A percentile compares a stretch with the other conserved stretches of the same genome.
phyloP scores from a whole-genome alignment of 2,888 invertebrate genomes.

The Auanema freiburgensis region DNA sequence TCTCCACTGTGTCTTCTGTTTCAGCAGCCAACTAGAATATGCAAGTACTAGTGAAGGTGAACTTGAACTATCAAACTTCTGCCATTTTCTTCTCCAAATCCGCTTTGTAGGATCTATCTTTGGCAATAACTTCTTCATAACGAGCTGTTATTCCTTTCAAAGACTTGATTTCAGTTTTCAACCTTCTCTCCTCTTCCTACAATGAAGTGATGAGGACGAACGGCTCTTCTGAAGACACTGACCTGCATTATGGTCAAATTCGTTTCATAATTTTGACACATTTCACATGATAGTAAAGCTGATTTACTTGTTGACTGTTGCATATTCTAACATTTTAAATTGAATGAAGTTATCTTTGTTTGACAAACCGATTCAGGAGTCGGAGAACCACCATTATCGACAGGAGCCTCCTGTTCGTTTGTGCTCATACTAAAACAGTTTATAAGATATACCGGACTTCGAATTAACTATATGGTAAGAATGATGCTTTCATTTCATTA shows the following conservation, averaged over 20 bases:
- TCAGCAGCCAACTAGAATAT: slow-evolving; percentile 33
- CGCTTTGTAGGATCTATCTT: slow-evolving; percentile 76
- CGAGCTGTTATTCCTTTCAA: slow-evolving; percentile 70
- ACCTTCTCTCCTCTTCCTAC: slow-evolving; percentile 65
- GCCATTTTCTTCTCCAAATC: slow-evolving; percentile 72
- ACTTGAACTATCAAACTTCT: slow-evolving; percentile 21
- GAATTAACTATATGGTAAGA: too few species aligned
- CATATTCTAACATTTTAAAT: too few species aligned
- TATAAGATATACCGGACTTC: too few species aligned
- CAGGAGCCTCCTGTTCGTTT: not conserved
- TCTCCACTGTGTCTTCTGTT: slow-evolving; percentile 32
- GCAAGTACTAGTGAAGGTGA: not conserved
- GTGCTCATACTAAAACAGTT: too few species aligned
- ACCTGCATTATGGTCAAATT: slow-evolving; percentile 79
- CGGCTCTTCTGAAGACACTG: slow-evolving; percentile 9
- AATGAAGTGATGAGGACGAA: not conserved
- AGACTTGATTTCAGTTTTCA: slow-evolving; percentile 62
- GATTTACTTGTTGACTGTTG: too few species aligned
- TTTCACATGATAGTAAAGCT: slow-evolving; percentile 72
- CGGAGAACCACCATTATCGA: not conserved
- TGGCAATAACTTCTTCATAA: slow-evolving; percentile 73
- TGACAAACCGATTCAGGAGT: not conserved
- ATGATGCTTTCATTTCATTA: too few species aligned
- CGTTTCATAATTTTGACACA: slow-evolving; percentile 84
- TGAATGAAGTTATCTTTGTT: not conserved